A percentile compares a stretch with the other conserved stretches of the same genome.
Evolutionary conservation across 2,797 vertebrate genomes (phyloP).

Genomic region (Pempheris klunzingeri): DNA sequence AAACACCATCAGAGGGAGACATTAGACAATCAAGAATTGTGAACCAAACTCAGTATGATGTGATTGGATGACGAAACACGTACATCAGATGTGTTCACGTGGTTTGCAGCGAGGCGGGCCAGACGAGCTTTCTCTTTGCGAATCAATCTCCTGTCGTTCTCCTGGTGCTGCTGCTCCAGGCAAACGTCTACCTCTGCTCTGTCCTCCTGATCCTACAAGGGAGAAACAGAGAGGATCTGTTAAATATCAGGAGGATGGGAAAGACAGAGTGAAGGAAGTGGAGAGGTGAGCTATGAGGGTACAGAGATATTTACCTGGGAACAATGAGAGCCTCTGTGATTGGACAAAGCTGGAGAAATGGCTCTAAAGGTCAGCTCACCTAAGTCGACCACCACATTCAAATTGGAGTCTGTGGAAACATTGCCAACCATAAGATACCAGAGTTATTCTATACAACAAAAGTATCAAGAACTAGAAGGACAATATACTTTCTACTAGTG

Average conservation of each 20-base stretch:
- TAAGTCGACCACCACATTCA: conserved; percentile 63
- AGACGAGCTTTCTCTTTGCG: conserved; percentile 89
- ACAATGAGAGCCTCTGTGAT: conserved; percentile 75
- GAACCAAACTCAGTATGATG: neutral
- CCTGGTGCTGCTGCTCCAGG: conserved; percentile 81
- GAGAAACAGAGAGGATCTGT: neutral
- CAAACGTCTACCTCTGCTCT: conserved; percentile 22
- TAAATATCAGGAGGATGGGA: neutral
- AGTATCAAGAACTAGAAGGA: neutral
- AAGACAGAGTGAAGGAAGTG: neutral
- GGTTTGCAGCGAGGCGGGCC: conserved; percentile 84
- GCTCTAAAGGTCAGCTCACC: conserved; percentile 75
- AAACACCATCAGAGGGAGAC: conserved; percentile 39
- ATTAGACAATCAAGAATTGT: neutral
- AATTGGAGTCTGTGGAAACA: conserved; percentile 80
- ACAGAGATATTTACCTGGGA: conserved; percentile 74
- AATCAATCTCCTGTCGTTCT: conserved; percentile 82
- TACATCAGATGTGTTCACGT: conserved; percentile 74
- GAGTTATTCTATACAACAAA: neutral
- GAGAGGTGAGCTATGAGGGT: neutral
- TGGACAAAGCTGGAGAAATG: conserved; percentile 73
- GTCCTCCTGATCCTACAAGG: conserved; percentile 34
- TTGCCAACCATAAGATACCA: neutral
- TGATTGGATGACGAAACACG: neutral
- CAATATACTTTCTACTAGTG: neutral